Evolutionary conservation across 2,113 vertebrate species (phyloP).

Genomic region (Rhinolophus sinicus): DNA sequence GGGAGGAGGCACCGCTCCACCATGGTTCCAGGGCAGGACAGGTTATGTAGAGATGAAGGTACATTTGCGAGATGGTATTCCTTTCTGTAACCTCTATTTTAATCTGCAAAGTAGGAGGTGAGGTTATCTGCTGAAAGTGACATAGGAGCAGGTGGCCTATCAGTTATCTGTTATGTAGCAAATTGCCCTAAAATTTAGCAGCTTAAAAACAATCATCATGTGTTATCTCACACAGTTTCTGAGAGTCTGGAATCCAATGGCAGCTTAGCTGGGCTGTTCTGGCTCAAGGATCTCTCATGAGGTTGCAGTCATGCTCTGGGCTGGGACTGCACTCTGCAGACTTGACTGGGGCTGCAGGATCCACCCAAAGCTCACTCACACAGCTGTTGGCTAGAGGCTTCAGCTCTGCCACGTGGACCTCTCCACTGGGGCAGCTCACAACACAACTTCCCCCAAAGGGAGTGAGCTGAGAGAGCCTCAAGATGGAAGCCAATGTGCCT

Average conservation of each 20-base stretch:
- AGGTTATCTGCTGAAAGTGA: background rate
- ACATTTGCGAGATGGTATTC: background rate
- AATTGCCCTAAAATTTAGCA: background rate
- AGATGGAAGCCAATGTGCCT: background rate
- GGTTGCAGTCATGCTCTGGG: background rate
- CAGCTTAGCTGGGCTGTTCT: background rate
- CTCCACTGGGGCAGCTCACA: background rate
- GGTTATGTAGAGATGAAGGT: background rate
- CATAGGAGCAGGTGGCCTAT: background rate
- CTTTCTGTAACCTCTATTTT: constrained; percentile 36
- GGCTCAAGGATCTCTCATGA: background rate
- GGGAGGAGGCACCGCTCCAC: background rate
- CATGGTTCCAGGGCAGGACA: background rate
- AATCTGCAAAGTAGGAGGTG: constrained; percentile 37
- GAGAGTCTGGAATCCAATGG: background rate
- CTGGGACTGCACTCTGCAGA: background rate
- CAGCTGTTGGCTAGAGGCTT: background rate
- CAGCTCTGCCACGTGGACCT: background rate
- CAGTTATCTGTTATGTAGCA: background rate
- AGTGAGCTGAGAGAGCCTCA: background rate
- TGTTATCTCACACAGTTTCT: background rate
- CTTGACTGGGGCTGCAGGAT: background rate
- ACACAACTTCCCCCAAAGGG: background rate
- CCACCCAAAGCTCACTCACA: background rate
- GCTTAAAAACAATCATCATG: background rate